These are phyloP conservation scores for Ancistrus triradiatus DNA, from an alignment of 2,113 vertebrate species.

Conservation along the genomic window DNA sequence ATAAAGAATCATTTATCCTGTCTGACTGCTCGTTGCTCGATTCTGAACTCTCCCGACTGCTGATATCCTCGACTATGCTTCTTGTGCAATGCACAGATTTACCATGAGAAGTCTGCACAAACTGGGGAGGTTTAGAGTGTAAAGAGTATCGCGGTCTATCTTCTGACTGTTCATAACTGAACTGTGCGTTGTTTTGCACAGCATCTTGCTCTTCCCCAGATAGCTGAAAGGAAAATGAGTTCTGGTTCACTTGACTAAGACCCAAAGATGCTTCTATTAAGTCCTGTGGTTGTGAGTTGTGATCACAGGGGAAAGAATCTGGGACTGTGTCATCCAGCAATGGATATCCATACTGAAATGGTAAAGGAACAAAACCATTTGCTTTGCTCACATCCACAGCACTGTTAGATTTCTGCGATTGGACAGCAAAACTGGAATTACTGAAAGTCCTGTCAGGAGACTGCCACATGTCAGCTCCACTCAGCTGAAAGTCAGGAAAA, in stretches of 20 bases:
- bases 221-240: slow-evolving; percentile 71
- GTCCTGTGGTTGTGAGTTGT: slow-evolving; percentile 63
- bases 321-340: slow-evolving; percentile 69
- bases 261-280: slow-evolving; percentile 63
- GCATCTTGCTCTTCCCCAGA: slow-evolving; percentile 71
- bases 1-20: slow-evolving; percentile 70
- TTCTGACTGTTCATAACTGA: slow-evolving; percentile 63
- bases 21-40: slow-evolving; percentile 74
- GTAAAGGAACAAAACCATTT: slow-evolving; percentile 55
- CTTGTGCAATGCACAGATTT: slow-evolving; percentile 68
- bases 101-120: slow-evolving; percentile 64
- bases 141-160: slow-evolving; percentile 65
- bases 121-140: slow-evolving; percentile 58
- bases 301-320: slow-evolving; percentile 68
- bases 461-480: slow-evolving; percentile 73
- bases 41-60: slow-evolving; percentile 69
- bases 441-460: slow-evolving; percentile 78
- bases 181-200: slow-evolving; percentile 58
- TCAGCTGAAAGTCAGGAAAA: slow-evolving; percentile 77
- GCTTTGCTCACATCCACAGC: slow-evolving; percentile 73
- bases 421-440: slow-evolving; percentile 75
- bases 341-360: slow-evolving; percentile 79
- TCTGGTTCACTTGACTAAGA: slow-evolving; percentile 65
- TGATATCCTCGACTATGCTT: slow-evolving; percentile 65
- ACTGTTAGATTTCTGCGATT: slow-evolving; percentile 69